Base-by-base conservation (phyloP, 2,888 invertebrate species). In the Matsumyia berberina region DNA sequence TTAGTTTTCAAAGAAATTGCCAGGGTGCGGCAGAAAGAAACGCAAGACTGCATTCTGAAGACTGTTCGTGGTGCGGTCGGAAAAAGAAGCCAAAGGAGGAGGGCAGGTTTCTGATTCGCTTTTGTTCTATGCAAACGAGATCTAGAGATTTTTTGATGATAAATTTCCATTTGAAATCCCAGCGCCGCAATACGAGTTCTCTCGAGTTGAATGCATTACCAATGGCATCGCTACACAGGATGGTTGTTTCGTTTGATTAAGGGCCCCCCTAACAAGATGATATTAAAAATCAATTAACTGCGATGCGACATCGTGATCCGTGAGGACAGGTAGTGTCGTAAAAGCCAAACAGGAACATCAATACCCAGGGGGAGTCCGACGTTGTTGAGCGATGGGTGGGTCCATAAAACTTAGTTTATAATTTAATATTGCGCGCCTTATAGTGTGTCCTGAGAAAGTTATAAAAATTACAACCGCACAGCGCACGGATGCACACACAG, bases 1-100 rank as follows among this genome's bases (percentile, higher is more conserved):
- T 87, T 87, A 87, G 87, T 87, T 87, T 87, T 82, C 80, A 80
- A 76, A 80, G 70, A 74, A 74, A 67, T 37, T 72, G 37, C 42
- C 35, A 53, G 58, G 78, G 67, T 51, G 58, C 55, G 85, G 69
- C 46, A 64, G 57, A 66, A 17, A 17, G 46, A 42, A 74, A 64
- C 39, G 58, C 66, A 67, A 67, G 55, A 60, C 62, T 79, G 79
- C 49, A 57, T 69, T 79, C 69, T 64, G 29, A 78, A 51, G 67
- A 79, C 24, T 24, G 37, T 55, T 79, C 51, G 69, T 57, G 44
- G 67, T 79, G 70, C 46, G 62, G 72, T 66, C 31, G 66, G 42
- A 44, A 64, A 64, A 31, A 31, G 42, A 31, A 76, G 9, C 39
- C 1, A 1, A 24, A 60, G 29, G 4, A n/a, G 11, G 17, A 9